phyloP scores from a whole-genome alignment of 2,113 vertebrate species.

The Xenopus laevis region DNA sequence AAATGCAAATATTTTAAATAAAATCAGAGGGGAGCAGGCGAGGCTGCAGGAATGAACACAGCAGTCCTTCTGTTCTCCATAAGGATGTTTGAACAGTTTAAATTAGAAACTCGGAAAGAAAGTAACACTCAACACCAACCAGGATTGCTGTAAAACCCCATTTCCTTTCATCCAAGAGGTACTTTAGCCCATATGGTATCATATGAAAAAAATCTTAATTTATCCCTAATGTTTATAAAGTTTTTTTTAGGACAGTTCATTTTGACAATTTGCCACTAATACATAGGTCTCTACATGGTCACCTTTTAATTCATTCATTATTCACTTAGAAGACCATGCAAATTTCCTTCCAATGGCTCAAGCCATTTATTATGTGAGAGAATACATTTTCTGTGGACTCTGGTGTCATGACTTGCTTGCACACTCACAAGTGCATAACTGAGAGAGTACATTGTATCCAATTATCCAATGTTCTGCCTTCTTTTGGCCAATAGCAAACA shows the following conservation, averaged over 20 bases:
- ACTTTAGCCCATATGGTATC: slow-evolving; percentile 12
- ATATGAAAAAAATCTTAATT: slow-evolving; percentile 14
- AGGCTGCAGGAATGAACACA: background rate
- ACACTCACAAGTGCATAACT: too few relatives aligned
- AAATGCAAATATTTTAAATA: slow-evolving; percentile 14
- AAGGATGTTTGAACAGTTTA: slow-evolving; percentile 34
- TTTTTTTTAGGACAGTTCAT: slow-evolving; percentile 4
- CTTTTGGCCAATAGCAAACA: too few relatives aligned
- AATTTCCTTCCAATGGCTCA: too few relatives aligned
- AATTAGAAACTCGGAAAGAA: slow-evolving; percentile 24
- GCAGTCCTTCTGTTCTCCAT: background rate
- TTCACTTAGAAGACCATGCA: too few relatives aligned
- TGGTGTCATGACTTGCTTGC: too few relatives aligned
- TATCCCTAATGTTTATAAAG: background rate
- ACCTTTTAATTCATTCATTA: background rate
- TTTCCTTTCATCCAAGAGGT: background rate
- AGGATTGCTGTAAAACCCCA: background rate
- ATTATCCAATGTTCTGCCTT: too few relatives aligned
- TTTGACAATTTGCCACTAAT: background rate
- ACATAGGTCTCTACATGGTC: background rate
- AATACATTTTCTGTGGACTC: too few relatives aligned
- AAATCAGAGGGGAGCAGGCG: slow-evolving; percentile 2
- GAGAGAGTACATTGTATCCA: too few relatives aligned
- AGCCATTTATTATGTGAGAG: too few relatives aligned
- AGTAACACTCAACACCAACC: background rate